Base-by-base conservation (phyloP, 2,888 invertebrate species). In the Xestia c-nigrum region DNA sequence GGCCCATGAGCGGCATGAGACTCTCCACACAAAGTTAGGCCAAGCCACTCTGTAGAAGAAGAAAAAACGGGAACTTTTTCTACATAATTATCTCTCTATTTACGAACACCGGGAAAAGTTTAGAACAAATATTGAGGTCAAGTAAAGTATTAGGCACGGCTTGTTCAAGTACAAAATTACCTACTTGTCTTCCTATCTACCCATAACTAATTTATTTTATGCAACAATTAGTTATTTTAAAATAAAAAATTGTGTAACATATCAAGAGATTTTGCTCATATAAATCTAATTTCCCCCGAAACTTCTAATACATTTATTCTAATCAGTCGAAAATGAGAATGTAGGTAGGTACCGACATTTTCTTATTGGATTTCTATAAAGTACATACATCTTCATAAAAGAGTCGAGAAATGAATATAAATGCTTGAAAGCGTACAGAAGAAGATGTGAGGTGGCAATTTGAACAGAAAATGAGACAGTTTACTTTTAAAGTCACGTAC, bases 391-490 rank as follows among this genome's bases (percentile, higher is more conserved):
- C 94, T 95, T 94, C 92, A 94, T 95, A 92, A 94, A 94, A 90
- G 87, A 89, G 83, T 86, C 87, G 74, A 92, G 91, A 94, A 95
- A 95, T 94, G 94, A 95, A 94, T 95, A 95, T 94, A 94, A 95
- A 96, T 94, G 95, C 89, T 91, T 90, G 84, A 90, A 90, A 91
- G 89, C 90, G 90, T 89, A 90, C 89, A 85, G 91, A 95, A 93
- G 95, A 94, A 96, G 95, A 95, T 94, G 95, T 94, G 93, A 94
- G 92, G 90, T 91, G 89, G 94, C 93, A 95, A 95, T 95, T 95
- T 94, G 89, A 90, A 91, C 89, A 90, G 93, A 94, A 94, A 96
- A 96, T 96, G 91, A 95, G 95, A 92, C 93, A 92, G 92, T 96
- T 96, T 95, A 88, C 91, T 91, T 92, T 88, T 79, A 92, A 92